Percentiles rank a stretch among this genome's conserved stretches.
Conservation (phyloP, 2,113 vertebrate species). For the Xenus cinereus region DNA sequence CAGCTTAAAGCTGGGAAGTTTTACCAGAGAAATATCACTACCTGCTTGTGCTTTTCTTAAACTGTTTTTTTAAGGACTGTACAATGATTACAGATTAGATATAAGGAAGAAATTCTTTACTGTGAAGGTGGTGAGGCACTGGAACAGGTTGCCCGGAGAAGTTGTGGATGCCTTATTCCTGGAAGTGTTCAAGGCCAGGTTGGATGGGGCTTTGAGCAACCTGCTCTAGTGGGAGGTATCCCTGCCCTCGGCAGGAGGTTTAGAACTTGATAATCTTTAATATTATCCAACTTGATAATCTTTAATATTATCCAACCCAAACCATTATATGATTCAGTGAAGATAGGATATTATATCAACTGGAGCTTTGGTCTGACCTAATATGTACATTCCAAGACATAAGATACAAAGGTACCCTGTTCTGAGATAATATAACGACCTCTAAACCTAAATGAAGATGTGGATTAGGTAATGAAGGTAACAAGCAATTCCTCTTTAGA, state of each 20-base stretch:
- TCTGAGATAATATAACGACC: neutral
- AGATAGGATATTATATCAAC: neutral
- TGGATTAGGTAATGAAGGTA: neutral
- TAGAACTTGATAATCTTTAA: neutral
- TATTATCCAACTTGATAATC: neutral
- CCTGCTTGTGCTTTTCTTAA: neutral
- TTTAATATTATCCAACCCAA: neutral
- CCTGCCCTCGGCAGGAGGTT: neutral
- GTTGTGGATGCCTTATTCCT: neutral
- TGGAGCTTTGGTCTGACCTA: neutral
- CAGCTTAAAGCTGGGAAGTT: neutral
- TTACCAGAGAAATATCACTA: neutral
- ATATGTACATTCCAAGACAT: neutral
- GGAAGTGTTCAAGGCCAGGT: neutral
- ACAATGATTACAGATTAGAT: neutral
- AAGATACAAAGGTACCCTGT: neutral
- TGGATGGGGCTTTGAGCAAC: neutral
- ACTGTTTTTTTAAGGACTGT: neutral
- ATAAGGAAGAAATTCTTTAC: neutral
- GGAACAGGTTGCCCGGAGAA: neutral
- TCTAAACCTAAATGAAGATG: neutral
- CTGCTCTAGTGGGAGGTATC: neutral
- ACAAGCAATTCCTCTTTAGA: neutral
- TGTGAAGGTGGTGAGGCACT: neutral
- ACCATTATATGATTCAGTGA: neutral